phyloP scores from a whole-genome alignment of 2,888 invertebrate genomes.

The Tenthredo mesomela region DNA sequence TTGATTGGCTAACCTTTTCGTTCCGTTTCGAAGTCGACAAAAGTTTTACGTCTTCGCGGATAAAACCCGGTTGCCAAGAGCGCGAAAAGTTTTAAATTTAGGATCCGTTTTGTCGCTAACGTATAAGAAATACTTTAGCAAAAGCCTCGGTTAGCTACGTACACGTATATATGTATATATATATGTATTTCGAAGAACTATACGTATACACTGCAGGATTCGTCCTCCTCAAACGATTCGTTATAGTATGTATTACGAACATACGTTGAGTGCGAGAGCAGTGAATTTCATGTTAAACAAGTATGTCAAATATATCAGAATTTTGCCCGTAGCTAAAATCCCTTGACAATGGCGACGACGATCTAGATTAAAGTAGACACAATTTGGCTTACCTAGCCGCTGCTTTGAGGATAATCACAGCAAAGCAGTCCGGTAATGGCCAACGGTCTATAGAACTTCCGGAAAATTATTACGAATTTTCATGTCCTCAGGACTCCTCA shows the following conservation, averaged over 20 bases:
- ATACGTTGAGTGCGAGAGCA: neutral
- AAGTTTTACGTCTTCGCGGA: slow-evolving; percentile 19
- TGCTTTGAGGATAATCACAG: neutral
- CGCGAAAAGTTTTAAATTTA: slow-evolving; percentile 48
- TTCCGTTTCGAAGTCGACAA: slow-evolving; percentile 17
- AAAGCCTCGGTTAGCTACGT: slow-evolving; percentile 13
- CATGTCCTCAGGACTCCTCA: neutral
- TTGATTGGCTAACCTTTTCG: slow-evolving; percentile 46
- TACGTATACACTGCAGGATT: neutral
- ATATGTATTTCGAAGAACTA: neutral
- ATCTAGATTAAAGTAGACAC: neutral
- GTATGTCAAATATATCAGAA: neutral
- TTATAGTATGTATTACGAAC: neutral
- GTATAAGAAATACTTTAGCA: neutral
- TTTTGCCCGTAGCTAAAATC: neutral
- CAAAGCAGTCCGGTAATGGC: neutral
- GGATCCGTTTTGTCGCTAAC: neutral
- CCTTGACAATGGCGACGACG: neutral
- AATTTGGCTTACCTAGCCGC: neutral
- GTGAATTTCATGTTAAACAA: slow-evolving; percentile 19
- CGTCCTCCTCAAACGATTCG: neutral
- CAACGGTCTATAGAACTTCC: neutral
- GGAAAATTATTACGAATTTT: neutral
- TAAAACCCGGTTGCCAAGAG: slow-evolving; percentile 29
- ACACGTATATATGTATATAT: neutral